A percentile compares a stretch with the other conserved stretches of the same genome.
These are phyloP conservation scores for Anthopleura sola DNA, from an alignment of 64 coral and sea anemone genomes.

Conservation along the genomic window DNA sequence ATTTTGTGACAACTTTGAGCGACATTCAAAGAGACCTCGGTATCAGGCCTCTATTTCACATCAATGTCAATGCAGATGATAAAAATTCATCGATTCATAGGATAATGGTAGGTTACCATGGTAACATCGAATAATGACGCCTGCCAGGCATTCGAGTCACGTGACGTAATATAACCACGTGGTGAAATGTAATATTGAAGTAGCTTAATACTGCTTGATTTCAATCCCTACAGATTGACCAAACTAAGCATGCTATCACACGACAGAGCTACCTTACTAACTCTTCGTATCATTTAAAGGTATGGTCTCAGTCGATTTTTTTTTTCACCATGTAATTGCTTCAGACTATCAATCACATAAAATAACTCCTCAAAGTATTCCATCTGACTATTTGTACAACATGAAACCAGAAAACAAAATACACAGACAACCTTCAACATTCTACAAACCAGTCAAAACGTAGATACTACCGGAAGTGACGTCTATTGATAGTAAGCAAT, in stretches of 20 bases:
- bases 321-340: too few species aligned
- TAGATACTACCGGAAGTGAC: too few species aligned
- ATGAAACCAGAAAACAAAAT: too few species aligned
- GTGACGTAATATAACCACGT: background rate
- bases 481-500: too few species aligned
- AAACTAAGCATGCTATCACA: constrained; percentile 3
- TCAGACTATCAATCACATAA: background rate
- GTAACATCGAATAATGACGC: background rate
- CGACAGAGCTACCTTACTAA: constrained; percentile 4
- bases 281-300: background rate
- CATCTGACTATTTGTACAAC: too few species aligned
- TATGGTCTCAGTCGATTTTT: background rate
- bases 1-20: constrained; percentile 21
- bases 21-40: constrained; percentile 49
- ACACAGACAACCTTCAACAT: too few species aligned
- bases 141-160: too few species aligned
- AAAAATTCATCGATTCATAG: constrained; percentile 45
- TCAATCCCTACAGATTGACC: background rate
- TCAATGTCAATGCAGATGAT: constrained; percentile 26
- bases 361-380: too few species aligned
- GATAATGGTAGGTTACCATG: constrained; percentile 46
- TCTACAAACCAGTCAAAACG: too few species aligned
- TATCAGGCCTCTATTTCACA: constrained; percentile 32
- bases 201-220: background rate
- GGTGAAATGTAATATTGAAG: background rate